Conservation (phyloP, 2,113 vertebrate species). For the Sinocyclocheilus grahami region DNA sequence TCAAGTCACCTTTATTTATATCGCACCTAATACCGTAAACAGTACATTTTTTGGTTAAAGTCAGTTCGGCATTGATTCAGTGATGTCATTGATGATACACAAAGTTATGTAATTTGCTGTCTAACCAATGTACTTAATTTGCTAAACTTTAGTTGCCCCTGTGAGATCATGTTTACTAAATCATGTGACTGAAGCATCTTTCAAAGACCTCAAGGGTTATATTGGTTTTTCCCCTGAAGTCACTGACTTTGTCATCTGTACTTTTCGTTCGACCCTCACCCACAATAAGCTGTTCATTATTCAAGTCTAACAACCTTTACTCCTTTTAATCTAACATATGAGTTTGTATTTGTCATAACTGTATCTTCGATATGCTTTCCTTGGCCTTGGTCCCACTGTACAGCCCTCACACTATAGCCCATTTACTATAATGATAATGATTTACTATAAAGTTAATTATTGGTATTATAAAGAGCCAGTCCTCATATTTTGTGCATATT, state of each 20-base stretch:
- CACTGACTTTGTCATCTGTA: neutral
- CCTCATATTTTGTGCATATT: neutral
- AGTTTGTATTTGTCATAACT: neutral
- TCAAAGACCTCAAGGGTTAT: neutral
- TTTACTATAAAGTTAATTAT: slow-evolving; percentile 25
- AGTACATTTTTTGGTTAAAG: too few species aligned
- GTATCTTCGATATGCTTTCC: neutral
- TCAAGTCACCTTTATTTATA: neutral
- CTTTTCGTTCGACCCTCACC: too few species aligned
- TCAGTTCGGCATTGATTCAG: too few species aligned
- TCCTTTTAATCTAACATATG: neutral
- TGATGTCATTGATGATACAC: neutral
- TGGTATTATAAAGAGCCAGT: neutral
- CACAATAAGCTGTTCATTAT: neutral
- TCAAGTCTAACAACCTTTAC: neutral
- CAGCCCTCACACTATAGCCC: neutral
- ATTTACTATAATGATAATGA: neutral
- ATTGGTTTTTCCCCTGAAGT: neutral
- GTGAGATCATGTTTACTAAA: neutral
- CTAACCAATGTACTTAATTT: neutral
- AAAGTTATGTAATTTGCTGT: neutral
- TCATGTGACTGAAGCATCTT: neutral
- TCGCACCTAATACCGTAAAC: too few species aligned
- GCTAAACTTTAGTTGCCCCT: neutral
- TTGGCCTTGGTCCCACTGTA: neutral